Evolutionary conservation across 1,140 invertebrate genomes (phyloP), one percentile per base, ranked within the genome.

Genomic region (Calephelis virginiensis): DNA sequence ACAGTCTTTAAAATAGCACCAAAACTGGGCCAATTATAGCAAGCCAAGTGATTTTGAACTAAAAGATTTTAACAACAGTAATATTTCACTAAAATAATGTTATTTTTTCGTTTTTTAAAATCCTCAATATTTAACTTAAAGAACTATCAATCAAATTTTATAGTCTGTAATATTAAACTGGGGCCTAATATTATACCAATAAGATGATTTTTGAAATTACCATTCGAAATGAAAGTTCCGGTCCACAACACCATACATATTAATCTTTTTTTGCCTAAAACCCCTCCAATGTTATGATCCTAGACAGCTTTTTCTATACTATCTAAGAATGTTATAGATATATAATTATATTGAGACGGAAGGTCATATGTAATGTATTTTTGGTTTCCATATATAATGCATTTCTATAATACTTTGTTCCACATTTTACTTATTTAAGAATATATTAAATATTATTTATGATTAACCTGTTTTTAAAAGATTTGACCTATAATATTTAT

Each of bases 211-310:
- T 43, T 43, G 6, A 8, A 43, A 43, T 43, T 7, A 43, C 8
- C 8, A 43, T 43, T 43, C 40, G 1, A 8, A 43, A 43, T 43
- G 3, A 56, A 56, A 17, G 53, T 11, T 11, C 12, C 12, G 12
- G 28, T 48, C 68, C 70, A 66, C 67, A 72, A 69, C 61, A 43
- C 68, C 68, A 64, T 17, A 69, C 53, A 59, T 68, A 64, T 66
- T 63, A 50, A 40, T 53, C 67, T 68, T 45, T 6, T 64, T 75
- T 75, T 68, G 66, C 67, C 48, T 59, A 66, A 69, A 66, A 64
- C 77, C 63, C 53, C 63, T 81, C 83, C 82, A 85, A 66, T 85
- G 83, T 87, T 87, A 77, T 63, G 73, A 70, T 85, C 81, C 82
- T 72, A 72, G 75, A 56, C 59, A 10, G 81, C 80, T 85, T 84